Conservation (phyloP, 2,797 vertebrate species). For the Bradypus variegatus region DNA sequence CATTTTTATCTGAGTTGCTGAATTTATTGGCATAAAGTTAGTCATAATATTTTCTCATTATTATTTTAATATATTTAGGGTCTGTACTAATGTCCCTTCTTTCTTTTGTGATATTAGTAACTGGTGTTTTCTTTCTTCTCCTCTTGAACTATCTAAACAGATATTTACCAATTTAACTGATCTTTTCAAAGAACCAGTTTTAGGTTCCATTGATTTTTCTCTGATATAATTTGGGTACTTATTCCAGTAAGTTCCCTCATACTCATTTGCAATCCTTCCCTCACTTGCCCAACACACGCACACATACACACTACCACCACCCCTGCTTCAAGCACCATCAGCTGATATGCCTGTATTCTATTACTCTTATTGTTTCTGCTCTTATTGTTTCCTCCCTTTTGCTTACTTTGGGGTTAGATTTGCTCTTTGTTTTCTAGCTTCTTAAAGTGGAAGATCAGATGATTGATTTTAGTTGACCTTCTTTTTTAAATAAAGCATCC, state of each 20-base stretch:
- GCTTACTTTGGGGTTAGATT: neutral
- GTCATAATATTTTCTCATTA: neutral
- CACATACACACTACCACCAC: neutral
- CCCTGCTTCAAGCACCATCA: neutral
- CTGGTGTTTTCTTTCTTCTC: constrained; percentile 1
- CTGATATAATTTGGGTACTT: neutral
- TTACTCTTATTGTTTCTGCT: neutral
- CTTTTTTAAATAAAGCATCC: neutral
- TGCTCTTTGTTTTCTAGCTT: neutral
- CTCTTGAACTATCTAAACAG: constrained; percentile 2
- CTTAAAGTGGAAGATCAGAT: constrained; percentile 3
- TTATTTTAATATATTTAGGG: neutral
- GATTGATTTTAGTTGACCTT: neutral
- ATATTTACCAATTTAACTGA: neutral
- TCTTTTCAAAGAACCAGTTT: constrained; percentile 1
- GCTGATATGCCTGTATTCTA: neutral
- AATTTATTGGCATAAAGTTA: neutral
- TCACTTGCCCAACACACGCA: too few species aligned
- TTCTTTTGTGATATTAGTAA: constrained; percentile 2
- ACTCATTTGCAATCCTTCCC: neutral
- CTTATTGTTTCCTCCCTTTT: neutral
- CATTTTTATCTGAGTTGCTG: constrained; percentile 10
- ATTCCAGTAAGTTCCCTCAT: neutral
- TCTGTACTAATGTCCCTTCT: constrained; percentile 1
- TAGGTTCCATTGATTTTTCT: neutral